A percentile compares a stretch with the other conserved stretches of the same genome.
These are phyloP conservation scores for Sciaenops ocellatus DNA, from an alignment of 2,797 vertebrate genomes.

Conservation along the genomic window DNA sequence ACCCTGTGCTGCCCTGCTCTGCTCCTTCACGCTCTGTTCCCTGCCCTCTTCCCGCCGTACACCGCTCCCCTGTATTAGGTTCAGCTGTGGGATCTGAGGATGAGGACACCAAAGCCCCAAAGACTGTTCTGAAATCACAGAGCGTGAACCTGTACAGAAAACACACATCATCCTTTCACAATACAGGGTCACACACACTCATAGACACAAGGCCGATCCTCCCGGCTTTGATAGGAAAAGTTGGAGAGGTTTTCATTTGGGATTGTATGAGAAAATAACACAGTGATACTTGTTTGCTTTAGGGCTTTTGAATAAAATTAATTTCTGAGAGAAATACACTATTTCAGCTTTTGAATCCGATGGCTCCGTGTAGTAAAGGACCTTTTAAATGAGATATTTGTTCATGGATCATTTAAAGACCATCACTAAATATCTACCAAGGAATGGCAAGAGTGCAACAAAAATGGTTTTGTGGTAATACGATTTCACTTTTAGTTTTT, in stretches of 20 bases:
- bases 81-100: slow-evolving; percentile 67
- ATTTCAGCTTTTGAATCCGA: slow-evolving; percentile 32
- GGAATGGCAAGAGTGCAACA: not conserved
- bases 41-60: slow-evolving; percentile 50
- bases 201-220: not conserved
- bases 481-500: not conserved
- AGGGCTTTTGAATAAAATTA: slow-evolving; percentile 34
- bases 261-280: slow-evolving; percentile 45
- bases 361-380: slow-evolving; percentile 6
- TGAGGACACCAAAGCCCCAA: slow-evolving; percentile 75
- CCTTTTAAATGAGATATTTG: slow-evolving; percentile 16
- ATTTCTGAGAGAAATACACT: slow-evolving; percentile 26
- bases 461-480: not conserved
- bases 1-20: slow-evolving; percentile 35
- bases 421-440: not conserved
- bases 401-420: slow-evolving; percentile 20
- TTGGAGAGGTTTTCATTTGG: slow-evolving; percentile 37
- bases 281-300: slow-evolving; percentile 38
- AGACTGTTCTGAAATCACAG: slow-evolving; percentile 71
- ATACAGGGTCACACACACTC: slow-evolving; percentile 32
- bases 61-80: slow-evolving; percentile 54
- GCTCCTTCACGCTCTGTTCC: slow-evolving; percentile 64
- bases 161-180: slow-evolving; percentile 62
- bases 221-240: slow-evolving; percentile 33
- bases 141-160: slow-evolving; percentile 70